Evolutionary conservation across 37 sponge, comb jelly and placozoan genomes (phyloP).

Genomic region (Spongilla lacustris): DNA sequence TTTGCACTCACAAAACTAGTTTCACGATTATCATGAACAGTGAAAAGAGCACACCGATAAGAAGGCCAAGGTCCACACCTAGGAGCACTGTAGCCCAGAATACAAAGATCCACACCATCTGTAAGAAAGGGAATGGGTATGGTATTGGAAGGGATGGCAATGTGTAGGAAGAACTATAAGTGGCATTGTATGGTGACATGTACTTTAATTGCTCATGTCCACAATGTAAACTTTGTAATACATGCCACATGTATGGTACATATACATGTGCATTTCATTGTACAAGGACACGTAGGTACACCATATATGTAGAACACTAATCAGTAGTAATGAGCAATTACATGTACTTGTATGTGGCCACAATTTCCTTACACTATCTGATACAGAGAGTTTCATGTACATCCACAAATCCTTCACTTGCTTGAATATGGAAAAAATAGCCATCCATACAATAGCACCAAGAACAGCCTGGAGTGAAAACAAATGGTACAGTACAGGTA

Average conservation of each 20-base stretch:
- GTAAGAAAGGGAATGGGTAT: not conserved
- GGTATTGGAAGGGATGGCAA: too few relatives aligned
- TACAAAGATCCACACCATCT: conserved; percentile 20
- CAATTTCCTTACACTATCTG: conserved; percentile 46
- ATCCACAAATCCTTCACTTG: conserved; percentile 59
- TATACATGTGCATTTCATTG: too few relatives aligned
- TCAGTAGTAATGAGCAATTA: too few relatives aligned
- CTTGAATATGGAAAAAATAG: conserved; percentile 71
- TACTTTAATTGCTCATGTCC: too few relatives aligned
- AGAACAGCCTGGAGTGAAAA: conserved; percentile 51
- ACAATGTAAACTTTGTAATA: too few relatives aligned
- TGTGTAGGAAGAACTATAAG: too few relatives aligned
- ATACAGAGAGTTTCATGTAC: conserved; percentile 60
- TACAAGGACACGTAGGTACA: too few relatives aligned
- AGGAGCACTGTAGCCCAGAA: conserved; percentile 24
- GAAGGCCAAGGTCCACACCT: conserved; percentile 34
- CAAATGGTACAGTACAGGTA: not conserved
- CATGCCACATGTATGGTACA: too few relatives aligned
- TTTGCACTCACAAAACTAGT: conserved; percentile 23
- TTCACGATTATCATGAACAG: conserved; percentile 18
- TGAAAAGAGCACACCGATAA: conserved; percentile 31
- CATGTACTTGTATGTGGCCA: not conserved
- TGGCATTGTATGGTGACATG: too few relatives aligned
- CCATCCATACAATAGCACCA: conserved; percentile 70
- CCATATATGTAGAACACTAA: too few relatives aligned